A percentile compares a stretch with the other conserved stretches of the same genome.
Evolutionary conservation across 2,888 invertebrate species (phyloP).

Genomic region (Apamea sordens): DNA sequence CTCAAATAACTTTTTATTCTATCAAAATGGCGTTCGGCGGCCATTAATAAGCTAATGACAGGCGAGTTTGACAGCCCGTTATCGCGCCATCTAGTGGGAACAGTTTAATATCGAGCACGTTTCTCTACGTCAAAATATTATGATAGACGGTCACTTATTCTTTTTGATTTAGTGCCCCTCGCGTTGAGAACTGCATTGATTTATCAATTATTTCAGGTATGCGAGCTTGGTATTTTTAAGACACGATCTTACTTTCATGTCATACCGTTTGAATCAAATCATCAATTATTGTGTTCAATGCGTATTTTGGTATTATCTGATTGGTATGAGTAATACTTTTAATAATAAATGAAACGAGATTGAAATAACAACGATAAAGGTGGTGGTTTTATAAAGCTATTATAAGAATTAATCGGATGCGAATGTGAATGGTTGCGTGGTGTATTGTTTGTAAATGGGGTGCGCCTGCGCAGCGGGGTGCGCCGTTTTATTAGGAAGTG

Average conservation of each 20-base stretch:
- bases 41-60: conserved; percentile 89
- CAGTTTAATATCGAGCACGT: conserved; percentile 87
- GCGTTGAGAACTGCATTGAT: conserved; percentile 87
- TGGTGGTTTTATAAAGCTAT: conserved; percentile 64
- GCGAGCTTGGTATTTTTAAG: conserved; percentile 86
- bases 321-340: conserved; percentile 81
- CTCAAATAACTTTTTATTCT: conserved; percentile 81
- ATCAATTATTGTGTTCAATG: conserved; percentile 86
- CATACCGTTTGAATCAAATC: conserved; percentile 86
- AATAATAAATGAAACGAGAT: conserved; percentile 67
- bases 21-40: conserved; percentile 80
- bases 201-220: conserved; percentile 89
- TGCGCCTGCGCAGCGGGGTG: conserved; percentile 80
- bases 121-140: conserved; percentile 88
- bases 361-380: conserved; percentile 62
- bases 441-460: conserved; percentile 86
- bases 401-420: conserved; percentile 73
- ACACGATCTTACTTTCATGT: conserved; percentile 89
- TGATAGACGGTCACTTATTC: conserved; percentile 83
- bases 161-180: conserved; percentile 88
- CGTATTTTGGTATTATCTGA: conserved; percentile 86
- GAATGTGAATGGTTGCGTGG: conserved; percentile 73
- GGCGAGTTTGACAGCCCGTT: conserved; percentile 87
- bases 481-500: conserved; percentile 75
- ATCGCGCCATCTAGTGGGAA: conserved; percentile 89